phyloP scores from a whole-genome alignment of 2,888 invertebrate genomes.

The Eupithecia subumbrata region DNA sequence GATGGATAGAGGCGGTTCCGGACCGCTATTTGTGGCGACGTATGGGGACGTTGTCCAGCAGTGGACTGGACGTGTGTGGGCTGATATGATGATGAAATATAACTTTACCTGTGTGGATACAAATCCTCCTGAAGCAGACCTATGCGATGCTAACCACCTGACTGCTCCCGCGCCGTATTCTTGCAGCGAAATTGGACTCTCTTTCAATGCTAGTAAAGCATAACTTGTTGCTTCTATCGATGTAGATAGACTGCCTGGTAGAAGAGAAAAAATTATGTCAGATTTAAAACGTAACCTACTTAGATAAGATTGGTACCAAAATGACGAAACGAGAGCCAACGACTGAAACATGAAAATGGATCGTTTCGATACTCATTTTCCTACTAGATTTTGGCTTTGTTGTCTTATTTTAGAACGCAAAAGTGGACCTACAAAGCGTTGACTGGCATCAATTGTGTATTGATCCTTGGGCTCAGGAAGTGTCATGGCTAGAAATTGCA shows the following conservation, averaged over 20 bases:
- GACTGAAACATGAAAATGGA: too few relatives aligned
- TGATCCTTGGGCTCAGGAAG: too few relatives aligned
- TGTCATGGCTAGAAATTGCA: too few relatives aligned
- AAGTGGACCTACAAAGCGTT: too few relatives aligned
- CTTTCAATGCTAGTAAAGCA: constrained; percentile 82
- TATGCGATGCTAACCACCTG: constrained; percentile 89
- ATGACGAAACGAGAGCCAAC: too few relatives aligned
- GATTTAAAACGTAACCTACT: neutral
- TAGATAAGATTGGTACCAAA: too few relatives aligned
- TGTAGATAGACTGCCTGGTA: constrained; percentile 79
- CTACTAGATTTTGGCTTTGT: too few relatives aligned
- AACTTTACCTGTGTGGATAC: constrained; percentile 86
- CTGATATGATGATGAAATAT: neutral
- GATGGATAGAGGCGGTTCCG: neutral
- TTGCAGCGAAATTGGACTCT: constrained; percentile 67
- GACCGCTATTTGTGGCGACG: neutral
- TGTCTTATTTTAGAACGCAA: too few relatives aligned
- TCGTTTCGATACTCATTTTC: too few relatives aligned
- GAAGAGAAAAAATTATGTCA: neutral
- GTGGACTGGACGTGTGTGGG: neutral
- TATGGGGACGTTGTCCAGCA: neutral
- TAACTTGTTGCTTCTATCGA: constrained; percentile 89
- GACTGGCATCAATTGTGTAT: too few relatives aligned
- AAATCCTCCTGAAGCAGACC: constrained; percentile 88
- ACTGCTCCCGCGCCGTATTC: constrained; percentile 84